Evolutionary conservation across 1,140 invertebrate species (phyloP).

Genomic region (Penaeus chinensis): DNA sequence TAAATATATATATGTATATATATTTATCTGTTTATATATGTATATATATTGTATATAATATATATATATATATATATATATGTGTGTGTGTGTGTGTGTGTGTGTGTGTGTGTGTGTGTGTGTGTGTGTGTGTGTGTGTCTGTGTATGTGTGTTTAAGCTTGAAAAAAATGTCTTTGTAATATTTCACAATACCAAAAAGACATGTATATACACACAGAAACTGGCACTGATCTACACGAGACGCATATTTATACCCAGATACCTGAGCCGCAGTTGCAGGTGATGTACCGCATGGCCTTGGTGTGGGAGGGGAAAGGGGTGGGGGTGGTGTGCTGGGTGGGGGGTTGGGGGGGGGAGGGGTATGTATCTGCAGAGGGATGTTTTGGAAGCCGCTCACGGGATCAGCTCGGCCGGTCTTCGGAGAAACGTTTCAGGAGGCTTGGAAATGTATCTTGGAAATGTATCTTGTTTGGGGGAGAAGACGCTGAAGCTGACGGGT

Average conservation of each 20-base stretch:
- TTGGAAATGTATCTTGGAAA: too few relatives aligned
- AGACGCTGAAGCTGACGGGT: too few relatives aligned
- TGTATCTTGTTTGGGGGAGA: too few relatives aligned
- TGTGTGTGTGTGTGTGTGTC: conserved; percentile 38
- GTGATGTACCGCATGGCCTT: neutral
- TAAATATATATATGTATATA: neutral
- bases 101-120: conserved; percentile 27
- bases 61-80: conserved; percentile 5
- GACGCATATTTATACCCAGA: neutral
- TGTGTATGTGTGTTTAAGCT: conserved; percentile 19
- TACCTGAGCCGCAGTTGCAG: neutral
- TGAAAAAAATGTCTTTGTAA: neutral
- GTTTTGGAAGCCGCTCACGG: too few relatives aligned
- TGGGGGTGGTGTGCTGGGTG: neutral
- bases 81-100: conserved; percentile 21
- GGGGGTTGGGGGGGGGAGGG: neutral
- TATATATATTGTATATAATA: neutral
- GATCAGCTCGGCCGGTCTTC: too few relatives aligned
- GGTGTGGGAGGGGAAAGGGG: neutral
- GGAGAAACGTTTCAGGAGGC: too few relatives aligned
- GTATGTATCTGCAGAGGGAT: neutral
- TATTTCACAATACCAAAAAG: too few relatives aligned
- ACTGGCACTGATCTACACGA: neutral
- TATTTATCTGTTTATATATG: neutral
- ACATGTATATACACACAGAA: neutral